A percentile compares a stretch with the other conserved stretches of the same genome.
Evolutionary conservation across 2,888 invertebrate genomes (phyloP).

Genomic region (Lasioglossum villosulum): DNA sequence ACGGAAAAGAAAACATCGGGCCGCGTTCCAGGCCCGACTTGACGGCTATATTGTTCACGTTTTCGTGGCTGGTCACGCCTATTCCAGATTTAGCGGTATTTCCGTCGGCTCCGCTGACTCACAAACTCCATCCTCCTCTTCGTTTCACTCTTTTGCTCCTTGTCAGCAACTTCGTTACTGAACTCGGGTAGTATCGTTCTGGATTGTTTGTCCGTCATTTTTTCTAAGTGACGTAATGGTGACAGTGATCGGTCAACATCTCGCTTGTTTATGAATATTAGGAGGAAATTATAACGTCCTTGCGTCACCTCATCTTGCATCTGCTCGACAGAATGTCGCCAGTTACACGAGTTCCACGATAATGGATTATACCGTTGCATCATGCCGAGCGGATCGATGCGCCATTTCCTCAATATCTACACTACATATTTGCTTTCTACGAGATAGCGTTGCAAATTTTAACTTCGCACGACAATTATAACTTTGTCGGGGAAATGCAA

Average conservation of each 20-base stretch:
- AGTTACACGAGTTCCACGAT: not conserved
- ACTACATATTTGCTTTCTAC: not conserved
- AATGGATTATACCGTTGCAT: not conserved
- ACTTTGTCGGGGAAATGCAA: not conserved
- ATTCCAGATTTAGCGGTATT: slow-evolving; percentile 44
- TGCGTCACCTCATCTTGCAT: not conserved
- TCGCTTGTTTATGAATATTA: not conserved
- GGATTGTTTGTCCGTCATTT: not conserved
- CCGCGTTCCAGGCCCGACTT: not conserved
- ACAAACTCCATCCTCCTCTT: not conserved
- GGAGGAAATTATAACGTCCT: not conserved
- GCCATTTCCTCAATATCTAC: not conserved
- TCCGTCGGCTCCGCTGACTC: slow-evolving; percentile 36
- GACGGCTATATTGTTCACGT: not conserved
- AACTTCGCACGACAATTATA: not conserved
- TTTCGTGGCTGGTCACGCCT: slow-evolving; percentile 34
- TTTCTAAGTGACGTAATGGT: not conserved
- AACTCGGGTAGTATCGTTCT: not conserved
- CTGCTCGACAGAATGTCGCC: not conserved
- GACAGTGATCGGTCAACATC: not conserved
- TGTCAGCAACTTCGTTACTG: not conserved
- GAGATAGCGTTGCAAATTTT: not conserved
- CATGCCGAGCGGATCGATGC: not conserved
- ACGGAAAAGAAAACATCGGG: slow-evolving; percentile 4
- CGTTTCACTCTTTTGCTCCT: not conserved